Percentiles rank a stretch among this genome's conserved stretches.
Evolutionary conservation across 2,888 invertebrate genomes (phyloP).

Genomic region (Leptarthrus brevirostris): DNA sequence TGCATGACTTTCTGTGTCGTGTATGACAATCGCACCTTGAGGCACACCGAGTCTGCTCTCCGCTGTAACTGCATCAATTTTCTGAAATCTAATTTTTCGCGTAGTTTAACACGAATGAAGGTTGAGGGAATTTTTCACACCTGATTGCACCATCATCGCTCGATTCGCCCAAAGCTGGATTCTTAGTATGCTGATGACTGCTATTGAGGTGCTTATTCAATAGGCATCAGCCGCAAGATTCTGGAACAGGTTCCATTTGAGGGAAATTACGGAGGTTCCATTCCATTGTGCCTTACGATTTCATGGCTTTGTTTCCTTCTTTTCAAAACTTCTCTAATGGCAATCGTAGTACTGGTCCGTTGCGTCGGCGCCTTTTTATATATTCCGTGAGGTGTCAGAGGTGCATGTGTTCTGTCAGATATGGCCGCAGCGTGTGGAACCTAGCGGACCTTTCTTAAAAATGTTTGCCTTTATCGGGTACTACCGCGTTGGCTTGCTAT

Average conservation of each 20-base stretch:
- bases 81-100: slow-evolving; percentile 44
- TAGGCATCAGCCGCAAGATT: neutral
- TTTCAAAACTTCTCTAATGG: slow-evolving; percentile 25
- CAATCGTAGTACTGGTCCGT: neutral
- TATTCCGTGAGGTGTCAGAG: slow-evolving; percentile 22
- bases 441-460: slow-evolving; percentile 13
- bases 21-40: slow-evolving; percentile 30
- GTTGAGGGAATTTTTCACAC: slow-evolving; percentile 43
- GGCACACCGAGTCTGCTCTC: neutral
- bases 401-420: slow-evolving; percentile 11
- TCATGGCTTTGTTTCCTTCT: slow-evolving; percentile 28
- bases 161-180: neutral
- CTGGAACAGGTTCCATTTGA: slow-evolving; percentile 21
- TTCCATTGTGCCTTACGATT: slow-evolving; percentile 27
- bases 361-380: slow-evolving; percentile 33
- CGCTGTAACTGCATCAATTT: slow-evolving; percentile 42
- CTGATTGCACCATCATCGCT: slow-evolving; percentile 38
- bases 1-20: slow-evolving; percentile 33
- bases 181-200: slow-evolving; percentile 16
- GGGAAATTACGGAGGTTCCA: slow-evolving; percentile 18
- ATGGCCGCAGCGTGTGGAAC: neutral
- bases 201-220: neutral
- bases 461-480: neutral
- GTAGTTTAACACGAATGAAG: slow-evolving; percentile 43
- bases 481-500: neutral